Evolutionary conservation across 2,797 vertebrate genomes (phyloP).

Genomic region (Salarias fasciatus): DNA sequence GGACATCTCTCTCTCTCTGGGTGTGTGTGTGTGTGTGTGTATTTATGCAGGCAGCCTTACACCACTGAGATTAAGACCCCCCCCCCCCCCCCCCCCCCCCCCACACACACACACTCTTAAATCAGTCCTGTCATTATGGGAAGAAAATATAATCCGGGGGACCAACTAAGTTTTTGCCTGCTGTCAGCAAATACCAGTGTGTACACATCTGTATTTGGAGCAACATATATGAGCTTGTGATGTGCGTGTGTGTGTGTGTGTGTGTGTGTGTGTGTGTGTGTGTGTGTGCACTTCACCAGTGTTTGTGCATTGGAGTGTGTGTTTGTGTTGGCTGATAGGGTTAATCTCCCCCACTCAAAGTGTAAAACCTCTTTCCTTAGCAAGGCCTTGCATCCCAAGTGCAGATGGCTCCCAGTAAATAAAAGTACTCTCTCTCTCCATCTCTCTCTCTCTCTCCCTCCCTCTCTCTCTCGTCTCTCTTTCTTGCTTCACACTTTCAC

Average conservation of each 20-base stretch:
- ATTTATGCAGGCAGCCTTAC: conserved; percentile 24
- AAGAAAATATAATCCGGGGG: conserved; percentile 39
- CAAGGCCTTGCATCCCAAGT: conserved; percentile 51
- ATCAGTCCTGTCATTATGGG: conserved; percentile 38
- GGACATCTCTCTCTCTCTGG: conserved; percentile 21
- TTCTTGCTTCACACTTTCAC: conserved; percentile 21
- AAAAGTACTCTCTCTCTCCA: conserved; percentile 21
- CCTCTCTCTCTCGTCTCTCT: background rate
- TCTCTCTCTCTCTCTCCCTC: too few species aligned
- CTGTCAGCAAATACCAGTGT: conserved; percentile 50
- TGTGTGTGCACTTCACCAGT: too few species aligned
- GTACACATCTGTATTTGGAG: conserved; percentile 8
- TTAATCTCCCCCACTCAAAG: conserved; percentile 62
- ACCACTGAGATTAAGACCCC: conserved; percentile 49
- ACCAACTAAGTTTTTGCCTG: conserved; percentile 56
- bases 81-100: too few species aligned
- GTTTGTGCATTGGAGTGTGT: background rate
- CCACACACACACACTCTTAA: too few species aligned
- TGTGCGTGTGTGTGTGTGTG: conserved; percentile 5
- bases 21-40: too few species aligned
- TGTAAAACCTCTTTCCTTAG: conserved; percentile 63
- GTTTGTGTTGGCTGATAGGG: conserved; percentile 58
- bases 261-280: conserved; percentile 12
- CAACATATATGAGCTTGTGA: conserved; percentile 12
- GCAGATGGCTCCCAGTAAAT: conserved; percentile 68